Evolutionary conservation across 2,888 invertebrate genomes (phyloP), one percentile per base, ranked within the genome.

Genomic region (Nephrotoma appendiculata): DNA sequence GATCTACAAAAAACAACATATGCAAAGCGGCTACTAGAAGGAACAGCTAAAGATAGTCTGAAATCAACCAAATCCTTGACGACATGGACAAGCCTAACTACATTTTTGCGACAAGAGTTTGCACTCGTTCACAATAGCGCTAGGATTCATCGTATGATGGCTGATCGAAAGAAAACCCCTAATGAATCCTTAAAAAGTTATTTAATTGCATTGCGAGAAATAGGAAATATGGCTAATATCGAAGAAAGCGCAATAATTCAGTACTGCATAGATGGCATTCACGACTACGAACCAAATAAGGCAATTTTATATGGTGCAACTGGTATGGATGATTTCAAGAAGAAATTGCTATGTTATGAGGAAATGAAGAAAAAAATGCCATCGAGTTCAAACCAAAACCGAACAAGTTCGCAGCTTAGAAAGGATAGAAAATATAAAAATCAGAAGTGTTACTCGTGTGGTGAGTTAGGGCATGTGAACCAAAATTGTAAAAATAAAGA

Each of bases 201-300:
- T 41, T 19, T 87, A 11, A 86, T 87, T 83, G 85, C 71, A 11
- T 86, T 87, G 9, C 45, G 85, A 12, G 87, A 90, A 88, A 88
- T 90, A 43, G 89, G 19, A 19, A 19, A 19, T 19, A 19, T 19
- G 19, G 19, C 19, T 19, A 19, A 19, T 19, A 19, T 19, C 19
- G 19, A 19, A 19, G 19, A 19, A 19, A 19, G 19, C 52, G 88
- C 88, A 12, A 19, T 90, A 15, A 89, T 90, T 19, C 88, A 89
- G 52, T 90, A 89, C 86, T 88, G 89, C 6, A 88, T 90, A 12
- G 89, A 89, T 87, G 89, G 89, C 5, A 88, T 90, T 42, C 87
- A 86, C 2, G 89, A 89, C 86, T 88, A 88, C 31, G 42, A 86
- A 19, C 31, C 85, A 31, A 88, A 89, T 84, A 89, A 89, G 87